Evolutionary conservation across 2,113 vertebrate genomes (phyloP), one percentile per base, ranked within the genome.

Genomic region (Aplodontia rufa): DNA sequence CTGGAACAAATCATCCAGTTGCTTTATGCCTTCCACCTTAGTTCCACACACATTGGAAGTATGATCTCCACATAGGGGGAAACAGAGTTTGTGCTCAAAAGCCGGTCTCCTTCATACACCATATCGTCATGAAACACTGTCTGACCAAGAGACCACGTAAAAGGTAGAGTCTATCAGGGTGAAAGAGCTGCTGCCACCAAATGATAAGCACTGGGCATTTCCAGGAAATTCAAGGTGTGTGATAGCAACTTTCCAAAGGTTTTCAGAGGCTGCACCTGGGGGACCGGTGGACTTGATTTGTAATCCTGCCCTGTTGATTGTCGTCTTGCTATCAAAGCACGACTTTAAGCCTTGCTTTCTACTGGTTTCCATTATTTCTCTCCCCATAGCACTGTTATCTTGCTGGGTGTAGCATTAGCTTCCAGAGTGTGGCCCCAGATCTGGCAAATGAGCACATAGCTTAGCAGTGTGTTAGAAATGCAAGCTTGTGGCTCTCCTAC

Each of bases 1-100:
- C 85, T 95, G 8, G 92, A 91, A 92, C 88, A 47, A 26, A 97
- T 76, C 85, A 82, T 94, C 92, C 88, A 92, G 91, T 94, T 88
- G 90, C 87, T 42, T 68, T 78, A 28, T 12, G 47, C 32, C 26
- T 81, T 40, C 2, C 1, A 16, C 28, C 55, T 82, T 53, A 55
- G 12, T 1, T 83, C 37, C 5, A 3, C 2, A 24, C 17, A 2
- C 1, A 1, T 26, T 12, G 37, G 64, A 75, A 62, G 8, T 55
- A 42, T 42, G 37, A 5, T 45, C 13, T 24, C 4, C 35, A 10
- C 13, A 47, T 32, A 26, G 2, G 0, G 13, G 6, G 55, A 49
- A 0, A 24, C 3, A 1, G 42, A 6, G 1, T 28, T 10, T 35
- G 45, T 40, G 19, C 5, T 6, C n/a, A 79, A 58, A 71, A 80